phyloP scores from a whole-genome alignment of 2,113 vertebrate genomes.

The Butastur rufipennis region DNA sequence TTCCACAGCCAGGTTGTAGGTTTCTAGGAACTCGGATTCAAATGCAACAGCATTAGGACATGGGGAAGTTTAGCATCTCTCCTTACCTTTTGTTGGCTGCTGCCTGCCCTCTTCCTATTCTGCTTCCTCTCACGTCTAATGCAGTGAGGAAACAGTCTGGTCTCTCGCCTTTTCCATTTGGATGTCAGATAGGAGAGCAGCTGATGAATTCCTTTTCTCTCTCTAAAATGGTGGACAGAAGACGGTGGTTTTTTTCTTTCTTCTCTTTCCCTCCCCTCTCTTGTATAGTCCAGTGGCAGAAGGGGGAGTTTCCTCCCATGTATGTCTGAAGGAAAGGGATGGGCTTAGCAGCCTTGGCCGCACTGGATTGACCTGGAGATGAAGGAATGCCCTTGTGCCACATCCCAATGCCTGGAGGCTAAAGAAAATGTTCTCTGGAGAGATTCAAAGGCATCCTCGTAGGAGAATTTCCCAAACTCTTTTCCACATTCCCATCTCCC shows the following conservation, averaged over 20 bases:
- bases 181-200: background rate
- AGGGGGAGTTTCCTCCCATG: slow-evolving; percentile 17
- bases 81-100: slow-evolving; percentile 38
- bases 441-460: background rate
- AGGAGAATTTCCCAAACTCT: slow-evolving; percentile 25
- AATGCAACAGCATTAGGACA: background rate
- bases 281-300: background rate
- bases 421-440: background rate
- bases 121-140: background rate
- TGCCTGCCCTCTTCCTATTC: slow-evolving; percentile 14
- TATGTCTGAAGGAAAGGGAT: slow-evolving; percentile 20
- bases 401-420: background rate
- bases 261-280: background rate
- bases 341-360: slow-evolving; percentile 18
- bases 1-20: background rate
- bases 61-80: background rate
- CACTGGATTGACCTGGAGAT: background rate
- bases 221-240: slow-evolving; percentile 31
- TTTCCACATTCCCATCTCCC: slow-evolving; percentile 15
- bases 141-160: background rate
- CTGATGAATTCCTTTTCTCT: background rate
- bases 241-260: background rate
- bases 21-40: background rate
- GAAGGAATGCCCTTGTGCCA: background rate
- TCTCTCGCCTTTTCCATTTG: slow-evolving; percentile 1